Evolutionary conservation across 2,797 vertebrate genomes (phyloP).

Genomic region (Mionectes olivaceus): DNA sequence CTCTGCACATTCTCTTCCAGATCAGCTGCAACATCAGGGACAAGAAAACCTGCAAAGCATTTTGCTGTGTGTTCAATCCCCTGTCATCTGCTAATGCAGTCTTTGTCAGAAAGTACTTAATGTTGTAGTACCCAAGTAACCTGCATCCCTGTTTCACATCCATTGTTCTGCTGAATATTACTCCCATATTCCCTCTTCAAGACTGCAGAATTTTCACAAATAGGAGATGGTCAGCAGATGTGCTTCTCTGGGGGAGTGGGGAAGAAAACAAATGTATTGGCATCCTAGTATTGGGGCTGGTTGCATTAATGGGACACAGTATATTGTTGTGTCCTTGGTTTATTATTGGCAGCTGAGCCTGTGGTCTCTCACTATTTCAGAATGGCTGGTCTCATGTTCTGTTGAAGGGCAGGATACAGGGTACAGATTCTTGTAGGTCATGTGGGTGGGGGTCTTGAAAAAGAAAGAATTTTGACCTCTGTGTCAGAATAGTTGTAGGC

Average conservation of each 20-base stretch:
- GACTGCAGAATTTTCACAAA: not conserved
- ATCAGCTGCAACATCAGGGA: constrained; percentile 63
- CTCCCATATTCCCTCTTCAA: not conserved
- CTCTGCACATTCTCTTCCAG: constrained; percentile 63
- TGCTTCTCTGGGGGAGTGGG: not conserved
- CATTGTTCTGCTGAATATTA: not conserved
- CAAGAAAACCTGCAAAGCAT: constrained; percentile 40
- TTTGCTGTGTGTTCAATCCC: constrained; percentile 51
- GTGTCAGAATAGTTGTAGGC: not conserved
- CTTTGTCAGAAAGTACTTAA: constrained; percentile 63
- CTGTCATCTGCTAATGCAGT: constrained; percentile 70
- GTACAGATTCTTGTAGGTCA: not conserved
- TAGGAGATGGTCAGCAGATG: not conserved
- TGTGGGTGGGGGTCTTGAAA: not conserved
- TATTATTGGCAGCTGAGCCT: not conserved
- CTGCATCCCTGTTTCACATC: not conserved
- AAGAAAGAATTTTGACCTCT: not conserved
- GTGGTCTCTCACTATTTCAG: not conserved
- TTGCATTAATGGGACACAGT: not conserved
- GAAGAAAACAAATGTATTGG: not conserved
- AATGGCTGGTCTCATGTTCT: not conserved
- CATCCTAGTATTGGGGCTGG: not conserved
- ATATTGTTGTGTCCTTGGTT: not conserved
- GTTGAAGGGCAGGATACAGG: not conserved
- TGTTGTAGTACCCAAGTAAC: constrained; percentile 53